Evolutionary conservation across 2,797 vertebrate genomes (phyloP).

Genomic region (Aulostomus chinensis): DNA sequence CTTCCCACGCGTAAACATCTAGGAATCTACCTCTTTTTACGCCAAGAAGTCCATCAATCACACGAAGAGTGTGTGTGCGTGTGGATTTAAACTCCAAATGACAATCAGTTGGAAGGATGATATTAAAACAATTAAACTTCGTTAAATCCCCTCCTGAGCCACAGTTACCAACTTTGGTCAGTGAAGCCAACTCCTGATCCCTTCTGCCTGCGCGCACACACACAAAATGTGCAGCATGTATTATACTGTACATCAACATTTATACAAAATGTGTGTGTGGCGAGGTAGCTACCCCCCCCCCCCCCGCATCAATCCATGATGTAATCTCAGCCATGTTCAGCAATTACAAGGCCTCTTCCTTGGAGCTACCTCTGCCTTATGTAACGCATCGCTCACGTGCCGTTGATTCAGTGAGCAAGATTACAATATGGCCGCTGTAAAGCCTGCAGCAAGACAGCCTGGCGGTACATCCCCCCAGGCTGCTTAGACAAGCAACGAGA

Average conservation of each 20-base stretch:
- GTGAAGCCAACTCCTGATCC: too few relatives aligned
- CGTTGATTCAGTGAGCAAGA: conserved; percentile 28
- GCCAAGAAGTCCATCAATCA: not conserved
- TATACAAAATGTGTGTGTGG: too few relatives aligned
- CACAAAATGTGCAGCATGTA: not conserved
- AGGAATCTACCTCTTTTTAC: too few relatives aligned
- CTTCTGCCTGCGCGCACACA: too few relatives aligned
- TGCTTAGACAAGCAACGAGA: too few relatives aligned
- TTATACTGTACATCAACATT: too few relatives aligned
- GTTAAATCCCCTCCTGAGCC: conserved; percentile 19
- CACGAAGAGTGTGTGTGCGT: conserved; percentile 2
- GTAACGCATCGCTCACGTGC: conserved; percentile 56
- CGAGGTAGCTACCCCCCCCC: conserved; percentile 36
- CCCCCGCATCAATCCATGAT: conserved; percentile 59
- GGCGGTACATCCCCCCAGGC: too few relatives aligned
- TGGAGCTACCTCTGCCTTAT: conserved; percentile 62
- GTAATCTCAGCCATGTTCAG: conserved; percentile 74
- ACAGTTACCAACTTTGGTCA: not conserved
- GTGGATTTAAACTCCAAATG: conserved; percentile 22
- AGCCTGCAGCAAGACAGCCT: too few relatives aligned
- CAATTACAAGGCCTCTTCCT: conserved; percentile 73
- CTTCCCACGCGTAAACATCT: too few relatives aligned
- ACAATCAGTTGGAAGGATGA: conserved; percentile 7
- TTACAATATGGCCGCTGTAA: conserved; percentile 54
- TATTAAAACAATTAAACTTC: too few relatives aligned